A percentile compares a stretch with the other conserved stretches of the same genome.
Evolutionary conservation across 2,797 vertebrate genomes (phyloP).

Genomic region (Phataginus tricuspis): DNA sequence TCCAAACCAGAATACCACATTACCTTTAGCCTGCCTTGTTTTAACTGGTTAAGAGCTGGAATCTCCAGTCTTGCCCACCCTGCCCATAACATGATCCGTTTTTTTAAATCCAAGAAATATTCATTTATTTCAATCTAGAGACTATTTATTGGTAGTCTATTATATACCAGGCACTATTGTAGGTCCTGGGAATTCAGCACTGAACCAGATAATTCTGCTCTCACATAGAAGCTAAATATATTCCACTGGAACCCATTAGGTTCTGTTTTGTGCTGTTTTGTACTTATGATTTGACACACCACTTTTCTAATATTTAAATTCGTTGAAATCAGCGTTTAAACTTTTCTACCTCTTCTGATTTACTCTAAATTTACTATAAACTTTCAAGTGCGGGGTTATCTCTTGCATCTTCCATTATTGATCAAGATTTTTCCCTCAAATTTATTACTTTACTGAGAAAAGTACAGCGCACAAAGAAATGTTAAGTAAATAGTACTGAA

Average conservation of each 20-base stretch:
- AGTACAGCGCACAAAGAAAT: background rate
- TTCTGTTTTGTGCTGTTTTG: background rate
- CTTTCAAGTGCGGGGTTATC: background rate
- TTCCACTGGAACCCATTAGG: background rate
- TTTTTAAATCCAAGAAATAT: slow-evolving; percentile 36
- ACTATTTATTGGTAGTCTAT: background rate
- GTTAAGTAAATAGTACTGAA: background rate
- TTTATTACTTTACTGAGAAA: background rate
- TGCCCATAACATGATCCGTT: background rate
- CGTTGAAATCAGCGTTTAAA: background rate
- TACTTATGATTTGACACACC: background rate
- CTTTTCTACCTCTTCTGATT: background rate
- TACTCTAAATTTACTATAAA: background rate
- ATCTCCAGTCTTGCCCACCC: background rate
- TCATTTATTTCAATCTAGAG: background rate
- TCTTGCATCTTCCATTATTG: background rate
- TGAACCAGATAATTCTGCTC: background rate
- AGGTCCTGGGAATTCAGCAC: background rate
- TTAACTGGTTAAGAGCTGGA: background rate
- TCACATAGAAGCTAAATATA: background rate
- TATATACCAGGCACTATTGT: background rate
- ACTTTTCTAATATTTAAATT: slow-evolving; percentile 19
- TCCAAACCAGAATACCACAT: background rate
- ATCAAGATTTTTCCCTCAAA: background rate
- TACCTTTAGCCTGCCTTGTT: background rate